Percentiles rank a stretch among this genome's conserved stretches.
Conservation (phyloP, 2,113 vertebrate genomes). For the Hippoglossus stenolepis region DNA sequence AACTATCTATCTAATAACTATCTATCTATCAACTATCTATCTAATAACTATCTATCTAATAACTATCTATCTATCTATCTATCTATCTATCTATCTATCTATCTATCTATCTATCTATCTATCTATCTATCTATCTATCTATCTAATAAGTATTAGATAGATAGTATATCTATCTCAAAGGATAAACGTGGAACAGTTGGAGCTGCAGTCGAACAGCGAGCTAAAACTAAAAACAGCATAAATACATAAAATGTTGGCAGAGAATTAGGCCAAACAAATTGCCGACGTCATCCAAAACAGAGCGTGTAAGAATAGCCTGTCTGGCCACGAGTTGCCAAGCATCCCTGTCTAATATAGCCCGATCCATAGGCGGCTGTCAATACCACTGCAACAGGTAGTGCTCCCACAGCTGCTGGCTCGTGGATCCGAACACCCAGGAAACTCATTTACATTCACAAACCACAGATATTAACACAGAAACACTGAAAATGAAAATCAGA, state of each 20-base stretch:
- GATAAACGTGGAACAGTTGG: background rate
- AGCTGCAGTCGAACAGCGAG: background rate
- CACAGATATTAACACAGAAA: background rate
- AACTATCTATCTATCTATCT: too few relatives aligned
- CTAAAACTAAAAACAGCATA: constrained; percentile 48
- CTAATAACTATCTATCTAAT: too few relatives aligned
- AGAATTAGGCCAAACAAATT: constrained; percentile 64
- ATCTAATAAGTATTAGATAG: background rate
- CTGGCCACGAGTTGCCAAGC: constrained; percentile 71
- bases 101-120: too few relatives aligned
- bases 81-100: too few relatives aligned
- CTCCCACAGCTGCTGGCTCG: constrained; percentile 17
- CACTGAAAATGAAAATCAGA: background rate
- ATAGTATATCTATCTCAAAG: background rate
- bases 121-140: too few relatives aligned
- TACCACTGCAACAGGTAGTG: constrained; percentile 58
- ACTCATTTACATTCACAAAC: background rate
- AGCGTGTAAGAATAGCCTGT: constrained; percentile 70
- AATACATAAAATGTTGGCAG: constrained; percentile 39
- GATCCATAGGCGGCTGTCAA: constrained; percentile 40
- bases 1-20: background rate
- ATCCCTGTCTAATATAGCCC: constrained; percentile 67
- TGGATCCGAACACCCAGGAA: constrained; percentile 2
- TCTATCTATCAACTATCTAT: too few relatives aligned
- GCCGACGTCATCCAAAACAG: constrained; percentile 69